Evolutionary conservation across 1,140 invertebrate genomes (phyloP), one percentile per base, ranked within the genome.

Genomic region (Bicyclus anynana): DNA sequence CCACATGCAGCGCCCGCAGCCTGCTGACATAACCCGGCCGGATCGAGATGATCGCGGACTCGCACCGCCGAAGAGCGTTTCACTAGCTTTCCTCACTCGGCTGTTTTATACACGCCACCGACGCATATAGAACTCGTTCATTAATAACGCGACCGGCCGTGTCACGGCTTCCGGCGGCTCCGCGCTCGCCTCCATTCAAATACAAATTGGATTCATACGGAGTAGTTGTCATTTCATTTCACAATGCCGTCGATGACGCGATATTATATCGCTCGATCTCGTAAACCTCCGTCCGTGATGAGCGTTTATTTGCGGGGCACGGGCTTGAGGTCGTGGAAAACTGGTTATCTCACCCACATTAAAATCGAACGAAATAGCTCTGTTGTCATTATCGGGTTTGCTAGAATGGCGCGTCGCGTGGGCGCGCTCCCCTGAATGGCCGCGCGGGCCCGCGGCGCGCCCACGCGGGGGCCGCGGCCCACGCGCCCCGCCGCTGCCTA

Each of bases 81-180:
- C 61, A 21, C 16, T 37, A 40, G 46, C 49, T 56, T 20, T 54
- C 57, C 57, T 52, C 62, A 58, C 18, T 47, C 53, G 65, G 59
- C 55, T 49, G 60, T 35, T 29, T 57, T 67, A 50, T 38, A 58
- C 48, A 53, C 63, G 65, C 63, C 67, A 76, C 61, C 59, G 59
- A 52, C 51, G 67, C 56, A 67, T 65, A 71, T 77, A 69, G 53
- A 69, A 71, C 66, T 72, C 65, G 78, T 82, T 86, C 78, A 84
- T 86, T 84, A 86, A 83, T 86, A 81, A 84, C 76, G 69, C 70
- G 69, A 62, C 65, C 75, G 78, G 65, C 71, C 72, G 75, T 76
- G 76, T 77, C 77, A 74, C 77, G 80, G 71, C 74, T 87, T 87
- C 84, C 84, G 84, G 80, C 72, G 64, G 63, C 71, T 67, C 65